Percentiles rank a stretch among this genome's conserved stretches.
Evolutionary conservation across 2,888 invertebrate species (phyloP).

Genomic region (Sepiola atlantica): DNA sequence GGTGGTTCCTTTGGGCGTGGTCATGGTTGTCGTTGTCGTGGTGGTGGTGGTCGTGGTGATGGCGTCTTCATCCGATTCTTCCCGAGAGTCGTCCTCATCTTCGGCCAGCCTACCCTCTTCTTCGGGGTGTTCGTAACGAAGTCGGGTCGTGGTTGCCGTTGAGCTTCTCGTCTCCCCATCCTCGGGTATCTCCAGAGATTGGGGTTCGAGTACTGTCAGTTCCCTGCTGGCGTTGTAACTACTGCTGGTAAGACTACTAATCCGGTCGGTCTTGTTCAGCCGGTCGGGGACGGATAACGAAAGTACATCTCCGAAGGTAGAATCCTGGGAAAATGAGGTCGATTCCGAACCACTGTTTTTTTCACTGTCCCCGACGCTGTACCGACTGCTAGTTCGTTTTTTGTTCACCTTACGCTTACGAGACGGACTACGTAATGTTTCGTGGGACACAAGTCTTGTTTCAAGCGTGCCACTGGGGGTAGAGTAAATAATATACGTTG

Average conservation of each 20-base stretch:
- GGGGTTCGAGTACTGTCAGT: background rate
- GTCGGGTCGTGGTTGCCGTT: background rate
- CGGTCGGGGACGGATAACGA: background rate
- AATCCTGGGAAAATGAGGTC: background rate
- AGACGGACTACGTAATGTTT: background rate
- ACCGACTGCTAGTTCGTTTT: background rate
- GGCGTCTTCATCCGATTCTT: background rate
- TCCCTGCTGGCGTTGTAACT: background rate
- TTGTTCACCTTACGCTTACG: background rate
- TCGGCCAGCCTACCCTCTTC: background rate
- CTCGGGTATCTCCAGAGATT: background rate
- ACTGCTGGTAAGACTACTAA: background rate
- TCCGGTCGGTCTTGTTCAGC: background rate
- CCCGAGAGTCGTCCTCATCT: background rate
- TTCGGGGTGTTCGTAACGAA: background rate
- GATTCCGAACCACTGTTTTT: background rate
- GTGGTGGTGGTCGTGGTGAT: background rate
- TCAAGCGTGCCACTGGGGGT: background rate
- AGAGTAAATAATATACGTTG: background rate
- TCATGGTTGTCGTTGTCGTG: background rate
- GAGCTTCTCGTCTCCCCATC: background rate
- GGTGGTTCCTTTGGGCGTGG: background rate
- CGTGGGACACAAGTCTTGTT: background rate
- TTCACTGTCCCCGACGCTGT: background rate
- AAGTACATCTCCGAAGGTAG: background rate